Evolutionary conservation across 2,113 vertebrate species (phyloP), one percentile per base, ranked within the genome.

Genomic region (Phylloscopus trochiloides): DNA sequence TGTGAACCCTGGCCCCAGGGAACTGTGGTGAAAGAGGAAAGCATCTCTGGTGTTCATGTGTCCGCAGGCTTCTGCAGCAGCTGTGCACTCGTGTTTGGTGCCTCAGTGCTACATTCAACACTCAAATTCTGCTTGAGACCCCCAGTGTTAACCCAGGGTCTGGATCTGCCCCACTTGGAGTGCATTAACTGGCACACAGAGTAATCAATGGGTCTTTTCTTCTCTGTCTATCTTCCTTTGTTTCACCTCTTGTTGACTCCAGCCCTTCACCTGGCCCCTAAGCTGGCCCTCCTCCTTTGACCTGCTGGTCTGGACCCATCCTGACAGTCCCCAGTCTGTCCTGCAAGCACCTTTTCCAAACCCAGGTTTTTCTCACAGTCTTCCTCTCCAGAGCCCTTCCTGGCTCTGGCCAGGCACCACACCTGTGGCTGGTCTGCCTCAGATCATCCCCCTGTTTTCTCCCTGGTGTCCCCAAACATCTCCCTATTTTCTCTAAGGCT

Each of bases 131-230:
- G 11, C 43, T 55, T 1, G 1, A 91, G 51, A 63, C 7, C 5
- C 20, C 6, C 15, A 12, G 6, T 18, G 34, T 38, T 18, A 62
- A 62, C 31, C n/a, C 54, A 45, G 31, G 20, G 18, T 28, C 31
- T 59, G 29, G 17, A 57, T 29, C 17, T 0, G 0, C 38, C 17
- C 3, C 28, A 9, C 25, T 78, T 26, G 19, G 8, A 16, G 5
- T 17, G 19, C 34, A 26, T 61, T 67, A 55, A 40, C 24, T 34
- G 16, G 11, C 17, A 9, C 50, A 72, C 31, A 54, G 28, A 73
- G 48, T 22, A 55, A 68, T 45, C 15, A 74, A 79, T 18, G 38
- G 1, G 3, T 61, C 12, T 58, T 90, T 0, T 2, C 42, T 47
- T 57, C 40, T 62, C 21, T 62, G 6, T 10, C 42, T 52, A 32